Percentiles rank a stretch among this genome's conserved stretches.
Conservation (phyloP, 2,888 invertebrate species). For the Ommatoiulus sabulosus region DNA sequence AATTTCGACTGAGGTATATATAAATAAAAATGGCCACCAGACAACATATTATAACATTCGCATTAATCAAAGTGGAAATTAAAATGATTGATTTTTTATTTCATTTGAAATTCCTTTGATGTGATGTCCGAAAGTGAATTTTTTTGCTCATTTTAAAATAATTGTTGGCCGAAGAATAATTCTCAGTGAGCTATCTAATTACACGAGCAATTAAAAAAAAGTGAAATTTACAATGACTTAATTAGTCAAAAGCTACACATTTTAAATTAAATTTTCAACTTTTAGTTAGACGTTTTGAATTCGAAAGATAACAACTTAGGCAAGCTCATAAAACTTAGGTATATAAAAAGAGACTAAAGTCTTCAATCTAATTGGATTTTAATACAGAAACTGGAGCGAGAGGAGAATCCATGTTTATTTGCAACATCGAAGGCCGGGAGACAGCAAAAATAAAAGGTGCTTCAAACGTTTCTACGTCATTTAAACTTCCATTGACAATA, state of each 20-base stretch:
- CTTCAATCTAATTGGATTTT: neutral
- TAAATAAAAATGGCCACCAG: neutral
- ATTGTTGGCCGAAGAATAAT: neutral
- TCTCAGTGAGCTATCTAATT: neutral
- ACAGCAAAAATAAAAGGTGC: too few relatives aligned
- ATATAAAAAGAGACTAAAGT: neutral
- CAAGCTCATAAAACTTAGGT: neutral
- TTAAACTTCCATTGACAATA: neutral
- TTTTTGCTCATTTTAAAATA: neutral
- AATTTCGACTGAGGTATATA: neutral
- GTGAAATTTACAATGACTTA: constrained; percentile 24
- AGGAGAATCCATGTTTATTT: neutral
- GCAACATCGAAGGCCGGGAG: neutral
- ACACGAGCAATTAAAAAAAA: neutral
- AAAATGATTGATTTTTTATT: constrained; percentile 25
- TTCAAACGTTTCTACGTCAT: too few relatives aligned
- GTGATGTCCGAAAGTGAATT: neutral
- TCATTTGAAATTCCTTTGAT: constrained; percentile 3
- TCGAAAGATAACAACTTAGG: neutral
- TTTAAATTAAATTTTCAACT: neutral
- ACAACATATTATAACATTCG: constrained; percentile 30
- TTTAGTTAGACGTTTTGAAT: constrained; percentile 13
- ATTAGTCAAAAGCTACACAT: constrained; percentile 2
- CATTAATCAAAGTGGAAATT: constrained; percentile 43
- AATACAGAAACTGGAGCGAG: neutral